phyloP scores from a whole-genome alignment of 2,113 vertebrate species.

The Gasterosteus nipponicus region DNA sequence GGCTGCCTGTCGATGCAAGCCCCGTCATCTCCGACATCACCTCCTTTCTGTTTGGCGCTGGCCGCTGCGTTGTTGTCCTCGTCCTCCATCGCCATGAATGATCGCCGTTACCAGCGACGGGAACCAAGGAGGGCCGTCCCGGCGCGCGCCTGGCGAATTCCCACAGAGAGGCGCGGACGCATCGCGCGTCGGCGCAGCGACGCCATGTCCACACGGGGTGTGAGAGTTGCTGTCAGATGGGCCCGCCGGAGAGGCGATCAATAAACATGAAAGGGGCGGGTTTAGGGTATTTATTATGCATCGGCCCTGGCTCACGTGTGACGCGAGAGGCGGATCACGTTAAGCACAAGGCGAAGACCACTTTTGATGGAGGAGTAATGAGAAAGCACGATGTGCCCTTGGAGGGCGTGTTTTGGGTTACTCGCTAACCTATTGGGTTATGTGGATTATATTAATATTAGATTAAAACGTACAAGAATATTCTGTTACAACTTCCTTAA shows the following conservation, averaged over 20 bases:
- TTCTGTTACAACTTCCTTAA: background rate
- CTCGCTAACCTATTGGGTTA: background rate
- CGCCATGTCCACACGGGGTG: conserved; percentile 79
- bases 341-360: conserved; percentile 37
- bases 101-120: conserved; percentile 25
- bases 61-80: conserved; percentile 60
- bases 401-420: background rate
- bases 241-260: conserved; percentile 68
- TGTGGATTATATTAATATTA: background rate
- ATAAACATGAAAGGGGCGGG: conserved; percentile 80
- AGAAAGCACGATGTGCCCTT: background rate
- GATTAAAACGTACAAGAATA: background rate
- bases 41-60: conserved; percentile 65
- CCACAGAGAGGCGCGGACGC: conserved; percentile 63
- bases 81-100: conserved; percentile 81
- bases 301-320: conserved; percentile 40
- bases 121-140: conserved; percentile 20
- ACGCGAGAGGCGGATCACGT: conserved; percentile 43
- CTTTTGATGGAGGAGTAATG: background rate
- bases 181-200: conserved; percentile 71
- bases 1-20: conserved; percentile 77
- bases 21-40: conserved; percentile 75
- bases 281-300: conserved; percentile 65
- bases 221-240: conserved; percentile 68
- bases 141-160: conserved; percentile 65